Evolutionary conservation across 2,797 vertebrate genomes (phyloP), one percentile per base, ranked within the genome.

Genomic region (Pampus argenteus): DNA sequence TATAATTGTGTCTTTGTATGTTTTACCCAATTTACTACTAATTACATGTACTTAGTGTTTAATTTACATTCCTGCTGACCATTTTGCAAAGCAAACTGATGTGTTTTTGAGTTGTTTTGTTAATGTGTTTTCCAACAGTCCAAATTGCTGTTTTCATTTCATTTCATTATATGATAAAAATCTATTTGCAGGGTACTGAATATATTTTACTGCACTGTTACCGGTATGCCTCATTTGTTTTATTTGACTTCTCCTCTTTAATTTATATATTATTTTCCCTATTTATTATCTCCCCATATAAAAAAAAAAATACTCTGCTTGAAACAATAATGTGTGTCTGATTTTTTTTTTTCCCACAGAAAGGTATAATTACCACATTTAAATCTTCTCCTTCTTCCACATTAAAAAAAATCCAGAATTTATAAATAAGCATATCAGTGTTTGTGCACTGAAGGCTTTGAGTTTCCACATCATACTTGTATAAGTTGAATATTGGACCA

Each of bases 21-120:
- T 52, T 78, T 65, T 59, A 51, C 59, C 69, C 42, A 52, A 79
- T 85, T 86, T 79, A 62, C 20, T 17, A 6, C 36, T 82, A 78
- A 84, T 76, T 76, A 64, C 60, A 67, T 34, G 3, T 28, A 78
- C 48, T 83, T 79, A 42, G 63, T 61, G 51, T 72, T 77, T 68
- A 10, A 81, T 80, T 77, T 82, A 28, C 64, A 68, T 85, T 83
- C 79, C 57, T 65, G 63, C 40, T 69, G 47, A 48, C 18, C 15
- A 8, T 67, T 72, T 73, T 57, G 7, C 23, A 52, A 48, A 55
- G 14, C 38, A 60, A 15, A 45, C 18, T 52, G 51, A 2, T 4
- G 28, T 29, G 25, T 9, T 71, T 49, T 47, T 7, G 44, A 65
- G 25, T 55, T 8, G 18, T 71, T 55, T 29, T 26, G n/a, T 56